Evolutionary conservation across 2,113 vertebrate genomes (phyloP), one percentile per base, ranked within the genome.

Genomic region (Otolemur garnettii): DNA sequence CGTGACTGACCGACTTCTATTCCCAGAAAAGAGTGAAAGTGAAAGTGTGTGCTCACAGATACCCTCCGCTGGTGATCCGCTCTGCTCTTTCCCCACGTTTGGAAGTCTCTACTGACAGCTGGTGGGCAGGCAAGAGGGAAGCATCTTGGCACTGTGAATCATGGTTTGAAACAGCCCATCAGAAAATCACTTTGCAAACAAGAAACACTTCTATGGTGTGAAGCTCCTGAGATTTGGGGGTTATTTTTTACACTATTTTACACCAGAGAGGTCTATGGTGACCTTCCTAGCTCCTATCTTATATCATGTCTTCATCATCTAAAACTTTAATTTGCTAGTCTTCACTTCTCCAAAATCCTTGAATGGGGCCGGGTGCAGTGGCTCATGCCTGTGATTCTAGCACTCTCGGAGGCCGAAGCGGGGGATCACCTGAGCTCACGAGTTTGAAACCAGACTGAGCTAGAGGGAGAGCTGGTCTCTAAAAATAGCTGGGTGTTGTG

Each of bases 291-390:
- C 5, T 6, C 30, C 10, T 68, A 17, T 74, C 19, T 72, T 86
- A 74, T 1, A 59, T 5, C 42, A 10, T 11, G 8, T 74, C 28
- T 74, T 87, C 45, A 90, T 80, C 72, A 78, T 72, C 28, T 4
- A 69, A 24, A 9, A 71, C 22, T 93, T 80, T 26, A n/a, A 87
- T 57, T 17, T 33, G 19, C 35, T 38, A 86, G 68, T 74, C 14
- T 59, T 79, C 26, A 93, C 21, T 30, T 91, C 26, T 94, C 38
- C 38, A 94, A 87, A 79, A 68, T 88, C 66, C 14, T 0, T 90
- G 13, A 84, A 12, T 60, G 21, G 84, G 45, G 45, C 45, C 8
- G 45, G 45, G 45, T 50, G 45, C 45, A 50, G 45, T 50, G 45
- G 45, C 45, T 50, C 45, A 50, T 1, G 45, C 45, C 45, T 50